Base-by-base conservation (phyloP, 2,113 vertebrate genomes). In the Lamprologus lemairii region DNA sequence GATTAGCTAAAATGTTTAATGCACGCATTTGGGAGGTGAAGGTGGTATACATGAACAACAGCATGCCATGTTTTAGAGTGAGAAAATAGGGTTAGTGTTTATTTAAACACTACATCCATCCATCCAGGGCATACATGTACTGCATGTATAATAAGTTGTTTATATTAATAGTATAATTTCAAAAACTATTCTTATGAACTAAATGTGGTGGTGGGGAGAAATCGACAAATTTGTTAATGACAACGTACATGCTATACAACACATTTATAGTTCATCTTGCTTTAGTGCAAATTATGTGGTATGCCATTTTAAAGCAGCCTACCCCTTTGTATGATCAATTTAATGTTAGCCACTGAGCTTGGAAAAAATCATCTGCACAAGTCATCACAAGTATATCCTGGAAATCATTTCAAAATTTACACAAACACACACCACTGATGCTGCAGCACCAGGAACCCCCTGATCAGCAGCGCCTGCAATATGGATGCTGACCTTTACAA, bases 401-500 rank as follows among this genome's bases (percentile, higher is more conserved):
- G 17, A 49, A 51, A 78, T 78, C 26, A 78, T 78, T 49, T 51
- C 9, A 28, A 63, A 33, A 33, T 68, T 47, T 35, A 31, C 53
- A 13, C 23, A 33, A 51, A 19, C 54, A 79, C 80, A 81, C 57
- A 33, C 42, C 13, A 17, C 37, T 53, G n/a, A 17, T 9, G 2
- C 53, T 19, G 65, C 68, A 8, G 21, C 80, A 71, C 73, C 45
- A 82, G 85, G 87, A 87, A 65, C 47, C 83, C 53, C 53, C 12
- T 1, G 7, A 75, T 63, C 35, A 86, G 54, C 68, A 87, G 68
- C 11, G 19, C 26, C 86, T 11, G 4, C 75, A 93, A 86, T 92
- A 88, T 81, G 68, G 60, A 81, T n/a, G 5, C 6, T 92, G 89
- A 86, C 93, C 93, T 93, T 94, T 94, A 86, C 80, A 83, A 90